These are phyloP conservation scores for Chirona hameri DNA, from an alignment of 2,888 invertebrate genomes.

Conservation along the genomic window DNA sequence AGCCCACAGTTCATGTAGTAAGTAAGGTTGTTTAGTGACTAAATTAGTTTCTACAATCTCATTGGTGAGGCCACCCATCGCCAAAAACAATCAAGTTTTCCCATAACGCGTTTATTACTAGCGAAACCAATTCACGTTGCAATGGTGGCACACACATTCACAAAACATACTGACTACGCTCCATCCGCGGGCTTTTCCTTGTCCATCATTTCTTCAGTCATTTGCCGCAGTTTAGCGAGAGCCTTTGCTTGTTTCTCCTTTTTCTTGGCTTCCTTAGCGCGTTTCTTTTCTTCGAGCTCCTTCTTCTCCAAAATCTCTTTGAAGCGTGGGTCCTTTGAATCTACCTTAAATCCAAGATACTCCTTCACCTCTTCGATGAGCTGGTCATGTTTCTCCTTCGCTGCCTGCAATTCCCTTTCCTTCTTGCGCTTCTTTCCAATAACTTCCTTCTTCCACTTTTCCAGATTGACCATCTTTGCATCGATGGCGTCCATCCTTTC, in stretches of 20 bases:
- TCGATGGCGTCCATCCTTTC: background rate
- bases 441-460: background rate
- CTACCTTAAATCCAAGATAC: background rate
- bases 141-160: too few species aligned
- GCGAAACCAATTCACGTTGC: too few species aligned
- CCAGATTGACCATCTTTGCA: background rate
- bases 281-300: background rate
- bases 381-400: background rate
- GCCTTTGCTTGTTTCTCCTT: background rate
- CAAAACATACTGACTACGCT: background rate
- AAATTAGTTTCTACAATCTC: too few species aligned
- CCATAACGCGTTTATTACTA: too few species aligned
- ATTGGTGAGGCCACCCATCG: too few species aligned
- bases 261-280: background rate
- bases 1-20: too few species aligned
- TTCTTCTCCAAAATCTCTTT: background rate
- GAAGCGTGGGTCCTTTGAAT: background rate
- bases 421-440: background rate
- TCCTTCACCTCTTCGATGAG: background rate
- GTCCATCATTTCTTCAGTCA: background rate
- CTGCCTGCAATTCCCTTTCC: background rate
- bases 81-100: too few species aligned
- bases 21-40: too few species aligned
- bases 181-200: background rate
- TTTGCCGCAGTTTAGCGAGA: background rate